phyloP scores from a whole-genome alignment of 2,888 invertebrate species.

The Drosophila rubida region DNA sequence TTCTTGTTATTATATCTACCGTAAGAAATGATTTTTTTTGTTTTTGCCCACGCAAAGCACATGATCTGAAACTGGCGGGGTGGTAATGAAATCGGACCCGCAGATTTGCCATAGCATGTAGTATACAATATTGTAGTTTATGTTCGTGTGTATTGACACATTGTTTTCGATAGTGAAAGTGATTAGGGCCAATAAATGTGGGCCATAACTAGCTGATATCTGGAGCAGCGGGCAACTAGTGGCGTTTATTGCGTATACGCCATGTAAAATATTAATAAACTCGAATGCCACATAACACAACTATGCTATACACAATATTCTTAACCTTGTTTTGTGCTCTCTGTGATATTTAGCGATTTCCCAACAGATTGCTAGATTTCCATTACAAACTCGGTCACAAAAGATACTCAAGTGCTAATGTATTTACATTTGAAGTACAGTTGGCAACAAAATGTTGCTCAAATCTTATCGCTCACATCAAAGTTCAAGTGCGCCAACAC shows the following conservation, averaged over 20 bases:
- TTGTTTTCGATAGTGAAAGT: constrained; percentile 49
- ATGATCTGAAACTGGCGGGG: constrained; percentile 44
- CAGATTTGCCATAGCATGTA: constrained; percentile 18
- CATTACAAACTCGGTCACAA: neutral
- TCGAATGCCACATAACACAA: constrained; percentile 18
- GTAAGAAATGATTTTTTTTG: constrained; percentile 13
- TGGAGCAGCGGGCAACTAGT: neutral
- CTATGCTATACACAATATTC: neutral
- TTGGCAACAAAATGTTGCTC: constrained; percentile 35
- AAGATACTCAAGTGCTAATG: neutral
- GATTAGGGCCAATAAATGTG: constrained; percentile 33
- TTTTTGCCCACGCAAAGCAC: constrained; percentile 55
- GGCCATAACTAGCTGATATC: constrained; percentile 23
- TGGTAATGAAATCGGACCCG: constrained; percentile 37
- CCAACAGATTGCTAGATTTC: neutral
- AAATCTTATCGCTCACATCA: constrained; percentile 45
- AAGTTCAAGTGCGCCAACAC: constrained; percentile 38
- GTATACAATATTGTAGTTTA: constrained; percentile 25
- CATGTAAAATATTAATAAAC: constrained; percentile 28
- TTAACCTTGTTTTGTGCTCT: neutral
- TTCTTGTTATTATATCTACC: constrained; percentile 12
- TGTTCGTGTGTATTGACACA: constrained; percentile 2
- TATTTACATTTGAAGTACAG: constrained; percentile 39
- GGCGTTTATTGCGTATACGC: constrained; percentile 22
- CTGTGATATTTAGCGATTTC: constrained; percentile 19